A percentile compares a stretch with the other conserved stretches of the same genome.
Evolutionary conservation across 2,797 vertebrate species (phyloP).

Genomic region (Nyctalus aviator): DNA sequence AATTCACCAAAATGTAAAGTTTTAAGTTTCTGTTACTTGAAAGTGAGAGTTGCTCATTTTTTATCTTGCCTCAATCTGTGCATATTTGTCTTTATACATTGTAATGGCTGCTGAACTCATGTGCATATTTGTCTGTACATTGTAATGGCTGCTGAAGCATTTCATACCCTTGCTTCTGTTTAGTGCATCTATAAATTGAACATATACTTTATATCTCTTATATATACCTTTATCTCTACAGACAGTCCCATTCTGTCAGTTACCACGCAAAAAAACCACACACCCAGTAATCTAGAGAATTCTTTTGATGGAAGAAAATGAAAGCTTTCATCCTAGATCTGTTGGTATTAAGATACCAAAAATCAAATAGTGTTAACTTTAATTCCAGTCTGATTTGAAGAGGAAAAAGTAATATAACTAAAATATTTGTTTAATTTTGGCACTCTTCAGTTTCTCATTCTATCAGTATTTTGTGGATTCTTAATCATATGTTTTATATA

Average conservation of each 20-base stretch:
- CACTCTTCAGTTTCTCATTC: slow-evolving; percentile 50
- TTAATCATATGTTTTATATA: slow-evolving; percentile 16
- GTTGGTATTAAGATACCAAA: slow-evolving; percentile 50
- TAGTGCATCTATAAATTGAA: slow-evolving; percentile 79
- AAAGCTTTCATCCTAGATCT: slow-evolving; percentile 67
- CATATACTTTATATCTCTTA: slow-evolving; percentile 78
- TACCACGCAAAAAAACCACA: slow-evolving; percentile 43
- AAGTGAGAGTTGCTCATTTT: slow-evolving; percentile 74
- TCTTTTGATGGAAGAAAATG: slow-evolving; percentile 55
- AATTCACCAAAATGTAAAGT: slow-evolving; percentile 70
- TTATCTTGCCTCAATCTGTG: slow-evolving; percentile 82
- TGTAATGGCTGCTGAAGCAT: slow-evolving; percentile 75
- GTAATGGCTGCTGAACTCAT: slow-evolving; percentile 57
- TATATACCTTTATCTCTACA: slow-evolving; percentile 73
- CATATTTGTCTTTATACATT: slow-evolving; percentile 64
- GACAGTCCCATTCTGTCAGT: slow-evolving; percentile 65
- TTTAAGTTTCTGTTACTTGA: slow-evolving; percentile 80
- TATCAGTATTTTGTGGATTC: neutral
- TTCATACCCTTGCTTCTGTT: slow-evolving; percentile 70
- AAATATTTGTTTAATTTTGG: slow-evolving; percentile 29
- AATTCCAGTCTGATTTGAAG: slow-evolving; percentile 53
- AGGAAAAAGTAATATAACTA: slow-evolving; percentile 12
- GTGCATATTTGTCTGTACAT: slow-evolving; percentile 67
- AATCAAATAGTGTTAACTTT: slow-evolving; percentile 35
- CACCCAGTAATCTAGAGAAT: neutral